These are phyloP conservation scores for Muscina levida DNA, from an alignment of 2,888 invertebrate genomes.

Conservation along the genomic window DNA sequence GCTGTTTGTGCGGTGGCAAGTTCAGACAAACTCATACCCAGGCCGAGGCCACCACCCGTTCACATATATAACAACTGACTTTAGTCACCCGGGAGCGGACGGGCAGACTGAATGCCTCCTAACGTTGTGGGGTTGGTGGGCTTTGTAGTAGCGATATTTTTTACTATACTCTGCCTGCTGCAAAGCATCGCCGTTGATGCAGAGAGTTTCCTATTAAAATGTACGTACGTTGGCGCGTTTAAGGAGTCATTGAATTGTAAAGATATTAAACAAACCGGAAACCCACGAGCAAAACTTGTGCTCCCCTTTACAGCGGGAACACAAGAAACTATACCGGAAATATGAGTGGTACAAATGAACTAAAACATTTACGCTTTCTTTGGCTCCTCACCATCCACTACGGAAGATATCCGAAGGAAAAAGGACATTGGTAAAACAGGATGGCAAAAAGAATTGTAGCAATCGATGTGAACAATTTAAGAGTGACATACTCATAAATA, in stretches of 20 bases:
- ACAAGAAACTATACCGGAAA: slow-evolving; percentile 15
- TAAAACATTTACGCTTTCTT: slow-evolving; percentile 12
- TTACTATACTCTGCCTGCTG: background rate
- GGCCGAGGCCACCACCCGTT: background rate
- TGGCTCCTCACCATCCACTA: background rate
- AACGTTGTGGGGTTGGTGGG: slow-evolving; percentile 22
- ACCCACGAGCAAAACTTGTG: slow-evolving; percentile 46
- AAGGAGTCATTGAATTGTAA: slow-evolving; percentile 68
- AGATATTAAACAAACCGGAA: slow-evolving; percentile 65
- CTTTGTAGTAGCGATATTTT: background rate
- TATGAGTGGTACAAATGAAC: slow-evolving; percentile 18
- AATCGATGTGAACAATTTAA: slow-evolving; percentile 12
- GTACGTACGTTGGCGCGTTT: slow-evolving; percentile 57
- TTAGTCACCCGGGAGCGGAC: no score
- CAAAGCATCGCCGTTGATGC: slow-evolving; percentile 53
- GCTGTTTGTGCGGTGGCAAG: slow-evolving; percentile 43
- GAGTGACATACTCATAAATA: background rate
- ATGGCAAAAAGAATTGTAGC: background rate
- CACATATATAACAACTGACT: slow-evolving; percentile 46
- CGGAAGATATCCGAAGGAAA: background rate
- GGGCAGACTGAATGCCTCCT: slow-evolving; percentile 16
- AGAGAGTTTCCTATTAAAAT: slow-evolving; percentile 58
- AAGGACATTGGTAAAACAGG: background rate
- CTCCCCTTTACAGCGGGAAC: background rate
- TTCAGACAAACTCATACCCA: background rate